phyloP scores from a whole-genome alignment of 2,113 vertebrate genomes.

The Scalopus aquaticus region DNA sequence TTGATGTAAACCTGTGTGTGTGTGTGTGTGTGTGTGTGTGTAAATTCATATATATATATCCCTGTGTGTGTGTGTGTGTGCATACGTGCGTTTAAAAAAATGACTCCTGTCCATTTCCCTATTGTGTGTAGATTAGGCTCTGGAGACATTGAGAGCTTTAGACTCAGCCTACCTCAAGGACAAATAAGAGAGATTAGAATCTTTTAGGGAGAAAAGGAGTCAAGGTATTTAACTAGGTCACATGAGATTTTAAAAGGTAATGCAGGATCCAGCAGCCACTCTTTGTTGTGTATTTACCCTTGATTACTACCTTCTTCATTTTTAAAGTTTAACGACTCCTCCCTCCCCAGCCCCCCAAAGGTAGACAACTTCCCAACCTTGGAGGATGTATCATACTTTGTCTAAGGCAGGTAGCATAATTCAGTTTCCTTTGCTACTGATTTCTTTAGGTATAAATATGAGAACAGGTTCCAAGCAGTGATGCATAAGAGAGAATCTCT shows the following conservation, averaged over 20 bases:
- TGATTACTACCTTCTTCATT: neutral
- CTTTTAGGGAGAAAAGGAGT: neutral
- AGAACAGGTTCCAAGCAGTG: neutral
- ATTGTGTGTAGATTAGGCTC: neutral
- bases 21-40: neutral
- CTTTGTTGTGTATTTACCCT: neutral
- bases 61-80: neutral
- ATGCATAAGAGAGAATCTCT: neutral
- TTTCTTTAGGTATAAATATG: neutral
- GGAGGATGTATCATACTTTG: neutral
- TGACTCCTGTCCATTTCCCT: neutral
- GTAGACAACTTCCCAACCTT: neutral
- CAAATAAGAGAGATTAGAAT: neutral
- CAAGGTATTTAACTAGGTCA: neutral
- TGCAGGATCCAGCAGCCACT: neutral
- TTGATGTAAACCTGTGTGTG: neutral
- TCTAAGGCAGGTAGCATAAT: neutral
- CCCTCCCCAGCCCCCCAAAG: rapidly evolving
- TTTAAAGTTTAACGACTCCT: neutral
- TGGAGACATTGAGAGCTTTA: neutral
- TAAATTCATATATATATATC: too few species aligned
- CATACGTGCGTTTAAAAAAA: neutral
- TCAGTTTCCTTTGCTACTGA: neutral
- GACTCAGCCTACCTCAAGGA: neutral
- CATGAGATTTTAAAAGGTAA: neutral